Evolutionary conservation across 2,113 vertebrate species (phyloP).

Genomic region (Cinclus cinclus): DNA sequence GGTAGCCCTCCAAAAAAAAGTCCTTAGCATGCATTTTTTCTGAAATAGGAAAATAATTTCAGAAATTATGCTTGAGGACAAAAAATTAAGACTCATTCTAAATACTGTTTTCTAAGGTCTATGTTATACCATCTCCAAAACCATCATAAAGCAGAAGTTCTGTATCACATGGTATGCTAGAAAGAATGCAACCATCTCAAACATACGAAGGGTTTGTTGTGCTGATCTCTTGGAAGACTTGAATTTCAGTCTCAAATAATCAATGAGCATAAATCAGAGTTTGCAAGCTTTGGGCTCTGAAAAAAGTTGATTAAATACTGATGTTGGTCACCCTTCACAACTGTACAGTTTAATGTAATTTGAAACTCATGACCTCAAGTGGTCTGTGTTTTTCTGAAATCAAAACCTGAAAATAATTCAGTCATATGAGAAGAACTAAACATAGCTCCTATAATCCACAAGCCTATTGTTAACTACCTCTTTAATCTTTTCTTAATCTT

Average conservation of each 20-base stretch:
- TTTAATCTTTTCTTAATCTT: background rate
- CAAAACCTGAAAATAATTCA: background rate
- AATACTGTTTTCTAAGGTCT: background rate
- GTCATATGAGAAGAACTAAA: background rate
- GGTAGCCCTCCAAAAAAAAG: background rate
- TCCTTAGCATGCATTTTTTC: background rate
- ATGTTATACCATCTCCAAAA: background rate
- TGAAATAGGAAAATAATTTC: background rate
- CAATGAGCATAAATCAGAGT: background rate
- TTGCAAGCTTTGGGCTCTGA: background rate
- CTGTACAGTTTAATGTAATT: background rate
- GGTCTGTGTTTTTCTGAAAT: background rate
- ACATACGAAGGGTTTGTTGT: background rate
- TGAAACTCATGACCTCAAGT: background rate
- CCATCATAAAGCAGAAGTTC: background rate
- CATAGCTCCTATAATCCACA: background rate
- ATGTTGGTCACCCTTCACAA: background rate
- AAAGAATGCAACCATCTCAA: background rate
- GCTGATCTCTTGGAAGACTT: background rate
- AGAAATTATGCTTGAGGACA: background rate
- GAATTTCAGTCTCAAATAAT: background rate
- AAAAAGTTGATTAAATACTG: background rate
- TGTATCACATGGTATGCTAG: background rate
- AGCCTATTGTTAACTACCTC: background rate
- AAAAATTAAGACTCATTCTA: accelerated